Base-by-base conservation (phyloP, 2,113 vertebrate genomes). In the Phoenicopterus ruber region DNA sequence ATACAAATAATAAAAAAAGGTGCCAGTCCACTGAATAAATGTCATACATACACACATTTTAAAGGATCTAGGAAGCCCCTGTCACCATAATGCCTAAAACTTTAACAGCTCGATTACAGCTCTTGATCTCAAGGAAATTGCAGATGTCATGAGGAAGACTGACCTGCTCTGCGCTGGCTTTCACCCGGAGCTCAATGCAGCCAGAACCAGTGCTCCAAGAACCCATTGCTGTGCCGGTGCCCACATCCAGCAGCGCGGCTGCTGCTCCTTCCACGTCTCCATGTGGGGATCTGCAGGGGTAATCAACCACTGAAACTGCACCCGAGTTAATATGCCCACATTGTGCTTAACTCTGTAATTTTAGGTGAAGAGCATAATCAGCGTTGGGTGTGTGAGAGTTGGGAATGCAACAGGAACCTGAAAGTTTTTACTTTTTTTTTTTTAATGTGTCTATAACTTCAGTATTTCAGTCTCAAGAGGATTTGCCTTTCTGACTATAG, bases 231-330 rank as follows among this genome's bases (percentile, higher is more conserved):
- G n/a, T 52, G 59, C 52, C 32, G 1, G 2, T 49, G 42, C 20
- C 62, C 20, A 46, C 25, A 63, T 36, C 42, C 49, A 83, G 58
- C 57, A 57, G 40, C 0, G 0, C 14, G 2, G 71, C 42, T 29
- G 17, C 32, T 71, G 71, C 55, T 86, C 54, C 62, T 47, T 88
- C 52, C 49, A 38, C 4, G 2, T 70, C 82, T 73, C 59, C 52
- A 5, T 3, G 13, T n/a, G n/a, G 9, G 52, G 22, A 80, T 77
- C 67, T 73, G 28, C 76, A 86, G 55, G 36, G 57, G 9, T 34
- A 73, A 73, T 29, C 46, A 81, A 31, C 14, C 49, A 44, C 46
- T 38, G 26, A 77, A 32, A 34, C 21, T 29, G 15, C 47, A 54
- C 50, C 49, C n/a, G n/a, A 32, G 38, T 70, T 21, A 54, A 50